phyloP scores from a whole-genome alignment of 2,888 invertebrate genomes.

The Diplolepis rosae region DNA sequence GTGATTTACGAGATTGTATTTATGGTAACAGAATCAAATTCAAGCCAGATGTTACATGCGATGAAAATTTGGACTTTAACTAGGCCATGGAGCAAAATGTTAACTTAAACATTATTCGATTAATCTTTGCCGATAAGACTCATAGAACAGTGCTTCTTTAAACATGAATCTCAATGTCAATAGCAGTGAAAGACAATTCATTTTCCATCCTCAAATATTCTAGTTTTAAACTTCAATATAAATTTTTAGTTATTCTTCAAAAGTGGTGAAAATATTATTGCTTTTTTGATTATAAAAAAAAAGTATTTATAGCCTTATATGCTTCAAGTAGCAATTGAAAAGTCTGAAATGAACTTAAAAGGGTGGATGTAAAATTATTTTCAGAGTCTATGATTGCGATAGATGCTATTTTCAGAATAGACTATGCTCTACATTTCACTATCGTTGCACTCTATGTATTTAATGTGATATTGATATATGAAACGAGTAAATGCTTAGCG shows the following conservation, averaged over 20 bases:
- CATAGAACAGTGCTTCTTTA: not conserved
- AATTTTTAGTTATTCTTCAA: too few species aligned
- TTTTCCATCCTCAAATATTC: too few species aligned
- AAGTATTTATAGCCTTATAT: too few species aligned
- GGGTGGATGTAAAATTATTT: slow-evolving; percentile 11
- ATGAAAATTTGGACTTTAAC: slow-evolving; percentile 10
- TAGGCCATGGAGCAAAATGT: not conserved
- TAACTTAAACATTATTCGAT: not conserved
- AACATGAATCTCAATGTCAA: not conserved
- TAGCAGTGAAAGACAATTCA: not conserved
- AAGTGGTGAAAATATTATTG: too few species aligned
- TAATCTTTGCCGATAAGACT: not conserved
- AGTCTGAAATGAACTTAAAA: not conserved
- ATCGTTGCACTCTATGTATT: slow-evolving; percentile 24
- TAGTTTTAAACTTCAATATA: too few species aligned
- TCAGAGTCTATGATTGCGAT: slow-evolving; percentile 20
- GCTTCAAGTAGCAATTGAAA: too few species aligned
- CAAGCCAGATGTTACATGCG: not conserved
- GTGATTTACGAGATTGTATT: slow-evolving; percentile 11
- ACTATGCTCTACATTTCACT: slow-evolving; percentile 22
- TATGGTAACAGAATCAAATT: not conserved
- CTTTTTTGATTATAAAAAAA: too few species aligned
- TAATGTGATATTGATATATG: not conserved
- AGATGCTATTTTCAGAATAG: slow-evolving; percentile 28
- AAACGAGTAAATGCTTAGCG: not conserved